phyloP scores from a whole-genome alignment of 2,113 vertebrate species.

The Pelvicachromis taeniatus region DNA sequence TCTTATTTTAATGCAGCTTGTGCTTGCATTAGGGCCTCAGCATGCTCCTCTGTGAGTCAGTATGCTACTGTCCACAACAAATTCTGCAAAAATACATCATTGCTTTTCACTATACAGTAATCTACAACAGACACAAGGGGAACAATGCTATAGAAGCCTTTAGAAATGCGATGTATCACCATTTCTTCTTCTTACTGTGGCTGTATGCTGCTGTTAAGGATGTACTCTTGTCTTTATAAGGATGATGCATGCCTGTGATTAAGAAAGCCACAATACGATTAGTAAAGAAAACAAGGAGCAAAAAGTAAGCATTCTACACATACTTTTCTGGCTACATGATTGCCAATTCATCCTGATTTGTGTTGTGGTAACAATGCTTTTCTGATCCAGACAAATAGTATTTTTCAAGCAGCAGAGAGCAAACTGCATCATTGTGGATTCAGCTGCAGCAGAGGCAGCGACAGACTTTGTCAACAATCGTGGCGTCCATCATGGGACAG shows the following conservation, averaged over 20 bases:
- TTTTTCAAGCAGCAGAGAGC: neutral
- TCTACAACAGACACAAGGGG: neutral
- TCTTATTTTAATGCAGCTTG: neutral
- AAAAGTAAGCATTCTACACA: neutral
- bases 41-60: neutral
- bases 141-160: neutral
- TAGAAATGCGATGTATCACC: neutral
- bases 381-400: neutral
- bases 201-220: neutral
- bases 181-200: neutral
- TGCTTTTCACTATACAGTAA: neutral
- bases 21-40: neutral
- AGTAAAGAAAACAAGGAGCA: neutral
- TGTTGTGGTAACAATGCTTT: neutral
- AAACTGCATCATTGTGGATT: neutral
- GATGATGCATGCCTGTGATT: neutral
- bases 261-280: neutral
- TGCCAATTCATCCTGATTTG: neutral
- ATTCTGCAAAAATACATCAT: neutral
- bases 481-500: neutral
- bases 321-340: neutral
- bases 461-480: neutral
- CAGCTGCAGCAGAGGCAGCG: neutral
- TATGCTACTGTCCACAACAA: neutral
- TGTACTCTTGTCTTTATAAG: neutral